Percentiles rank a stretch among this genome's conserved stretches.
Evolutionary conservation across 2,113 vertebrate species (phyloP).

Genomic region (Boulengeromyrus knoepffleri): DNA sequence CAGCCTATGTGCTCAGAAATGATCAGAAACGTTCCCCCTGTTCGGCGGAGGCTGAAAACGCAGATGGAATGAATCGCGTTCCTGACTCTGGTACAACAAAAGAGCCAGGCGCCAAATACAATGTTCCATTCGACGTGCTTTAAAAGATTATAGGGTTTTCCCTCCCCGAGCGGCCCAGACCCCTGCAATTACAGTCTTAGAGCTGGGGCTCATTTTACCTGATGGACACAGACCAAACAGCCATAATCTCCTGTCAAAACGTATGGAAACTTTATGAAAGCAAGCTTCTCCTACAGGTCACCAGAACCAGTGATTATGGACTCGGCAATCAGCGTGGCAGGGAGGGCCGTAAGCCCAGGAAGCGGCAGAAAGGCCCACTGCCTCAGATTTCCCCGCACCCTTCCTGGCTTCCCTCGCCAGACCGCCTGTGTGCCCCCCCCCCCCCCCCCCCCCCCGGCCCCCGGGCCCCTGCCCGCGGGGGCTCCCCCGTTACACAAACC

Average conservation of each 20-base stretch:
- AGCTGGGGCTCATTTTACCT: constrained; percentile 39
- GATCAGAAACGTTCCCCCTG: not conserved
- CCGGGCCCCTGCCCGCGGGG: too few species aligned
- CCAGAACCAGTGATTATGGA: constrained; percentile 34
- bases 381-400: constrained; percentile 28
- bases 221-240: constrained; percentile 34
- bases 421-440: not conserved
- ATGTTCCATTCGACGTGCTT: constrained; percentile 27
- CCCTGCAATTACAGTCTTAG: constrained; percentile 21
- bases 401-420: not conserved
- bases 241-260: constrained; percentile 38
- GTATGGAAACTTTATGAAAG: constrained; percentile 30
- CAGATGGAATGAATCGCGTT: not conserved
- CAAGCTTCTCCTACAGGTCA: constrained; percentile 21
- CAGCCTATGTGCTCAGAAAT: not conserved
- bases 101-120: not conserved
- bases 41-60: not conserved
- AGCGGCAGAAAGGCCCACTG: constrained; percentile 33
- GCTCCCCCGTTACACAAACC: too few species aligned
- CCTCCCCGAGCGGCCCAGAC: constrained; percentile 18
- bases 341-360: constrained; percentile 34
- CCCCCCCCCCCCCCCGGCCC: not conserved
- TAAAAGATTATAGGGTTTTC: constrained; percentile 19
- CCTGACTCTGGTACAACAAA: constrained; percentile 8
- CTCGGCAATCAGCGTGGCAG: constrained; percentile 33